Base-by-base conservation (phyloP, 2,113 vertebrate genomes). In the Catharus minimus region DNA sequence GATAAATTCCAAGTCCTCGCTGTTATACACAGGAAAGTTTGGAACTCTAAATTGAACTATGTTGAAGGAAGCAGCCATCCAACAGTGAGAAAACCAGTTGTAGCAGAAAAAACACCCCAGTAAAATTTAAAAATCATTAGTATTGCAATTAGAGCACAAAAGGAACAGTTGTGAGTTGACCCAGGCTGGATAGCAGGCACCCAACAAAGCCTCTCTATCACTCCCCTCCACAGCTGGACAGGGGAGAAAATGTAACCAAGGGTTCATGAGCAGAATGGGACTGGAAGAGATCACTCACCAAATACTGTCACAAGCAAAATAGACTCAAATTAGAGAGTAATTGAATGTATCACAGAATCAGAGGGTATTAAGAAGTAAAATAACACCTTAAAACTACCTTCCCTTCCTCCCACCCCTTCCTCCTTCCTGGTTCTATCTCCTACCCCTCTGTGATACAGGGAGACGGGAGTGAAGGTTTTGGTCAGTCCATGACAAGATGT, bases 251-350 rank as follows among this genome's bases (percentile, higher is more conserved):
- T 38, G 28, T 13, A 47, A 16, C 0, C 0, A 47, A 39, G 24
- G 6, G 6, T 9, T 20, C 3, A 24, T 20, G 58, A 24, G 5
- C 5, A 36, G 33, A 36, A 36, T 36, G 33, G 33, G 33, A 8
- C 17, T 3, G 5, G 33, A 28, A 62, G 4, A 5, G 17, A 53
- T 53, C 14, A 5, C n/a, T 62, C 14, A n/a, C 39, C 0, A 0
- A 27, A 27, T 18, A 55, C 15, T 13, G 10, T 15, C 19, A 24
- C 8, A 20, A 50, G 19, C 4, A 64, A 47, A 55, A 56, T 2
- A 28, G 58, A 73, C 49, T 64, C 41, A n/a, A 27, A 38, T 22
- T 46, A 22, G 33, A 73, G 11, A 39, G 8, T 4, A 57, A 43
- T 39, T 36, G 24, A 66, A 75, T 41, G 26, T 36, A 16, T 36